phyloP scores from a whole-genome alignment of 2,888 invertebrate genomes.

The Harmothoe impar region DNA sequence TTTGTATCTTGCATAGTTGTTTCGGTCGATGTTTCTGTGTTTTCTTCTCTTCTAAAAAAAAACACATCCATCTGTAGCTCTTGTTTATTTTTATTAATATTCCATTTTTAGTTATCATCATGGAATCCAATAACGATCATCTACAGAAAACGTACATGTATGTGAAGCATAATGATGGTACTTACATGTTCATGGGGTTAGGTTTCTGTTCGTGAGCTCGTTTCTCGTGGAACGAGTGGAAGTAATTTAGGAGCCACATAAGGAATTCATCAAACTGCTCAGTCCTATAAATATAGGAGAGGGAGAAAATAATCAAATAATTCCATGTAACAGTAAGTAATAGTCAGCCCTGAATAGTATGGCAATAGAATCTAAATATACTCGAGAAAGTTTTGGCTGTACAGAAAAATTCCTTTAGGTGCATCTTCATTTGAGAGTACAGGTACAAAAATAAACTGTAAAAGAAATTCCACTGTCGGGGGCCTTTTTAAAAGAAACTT shows the following conservation, averaged over 20 bases:
- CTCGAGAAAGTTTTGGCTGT: background rate
- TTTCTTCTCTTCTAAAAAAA: no score
- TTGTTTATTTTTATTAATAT: no score
- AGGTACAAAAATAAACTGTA: no score
- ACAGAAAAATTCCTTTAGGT: no score
- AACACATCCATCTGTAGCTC: no score
- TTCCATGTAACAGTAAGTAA: background rate
- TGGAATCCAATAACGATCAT: no score
- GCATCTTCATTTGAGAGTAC: no score
- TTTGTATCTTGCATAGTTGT: no score
- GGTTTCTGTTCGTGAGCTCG: conserved; percentile 79
- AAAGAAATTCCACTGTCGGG: background rate
- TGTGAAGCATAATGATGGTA: conserved; percentile 54
- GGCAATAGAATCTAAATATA: background rate
- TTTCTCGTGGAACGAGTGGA: conserved; percentile 82
- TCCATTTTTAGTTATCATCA: no score
- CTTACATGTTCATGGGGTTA: conserved; percentile 82
- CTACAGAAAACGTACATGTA: no score
- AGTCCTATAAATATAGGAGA: conserved; percentile 74
- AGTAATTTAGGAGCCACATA: conserved; percentile 80
- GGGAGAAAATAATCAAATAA: background rate
- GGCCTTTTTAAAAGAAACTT: background rate
- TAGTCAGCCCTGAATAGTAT: background rate
- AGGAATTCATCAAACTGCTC: conserved; percentile 82
- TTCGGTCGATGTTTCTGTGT: no score